These are phyloP conservation scores for Apomyelois bistriatella DNA, from an alignment of 2,888 invertebrate genomes.

Conservation along the genomic window DNA sequence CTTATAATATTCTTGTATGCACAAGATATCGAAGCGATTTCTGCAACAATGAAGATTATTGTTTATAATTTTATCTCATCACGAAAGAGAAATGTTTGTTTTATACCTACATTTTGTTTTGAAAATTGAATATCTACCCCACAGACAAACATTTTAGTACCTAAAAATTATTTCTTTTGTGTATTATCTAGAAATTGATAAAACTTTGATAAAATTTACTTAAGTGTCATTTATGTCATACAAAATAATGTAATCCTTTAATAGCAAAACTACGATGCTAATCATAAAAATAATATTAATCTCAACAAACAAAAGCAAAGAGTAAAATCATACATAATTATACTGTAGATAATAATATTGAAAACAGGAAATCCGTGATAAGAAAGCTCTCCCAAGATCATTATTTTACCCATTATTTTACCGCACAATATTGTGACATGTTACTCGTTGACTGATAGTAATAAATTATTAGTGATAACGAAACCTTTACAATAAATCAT, in stretches of 20 bases:
- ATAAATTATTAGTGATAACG: constrained; percentile 37
- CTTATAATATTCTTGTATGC: constrained; percentile 70
- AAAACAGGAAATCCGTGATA: constrained; percentile 45
- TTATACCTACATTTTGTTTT: neutral
- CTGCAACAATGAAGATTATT: constrained; percentile 65
- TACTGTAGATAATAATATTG: constrained; percentile 20
- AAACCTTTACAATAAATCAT: constrained; percentile 6
- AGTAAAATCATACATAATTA: neutral
- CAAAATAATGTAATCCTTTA: no score
- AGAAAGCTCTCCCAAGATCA: constrained; percentile 34
- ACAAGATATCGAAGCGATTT: constrained; percentile 71
- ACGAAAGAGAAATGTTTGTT: neutral
- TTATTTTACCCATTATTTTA: neutral
- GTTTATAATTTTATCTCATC: constrained; percentile 13
- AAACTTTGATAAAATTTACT: no score
- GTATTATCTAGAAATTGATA: no score
- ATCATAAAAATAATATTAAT: no score
- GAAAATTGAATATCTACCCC: no score
- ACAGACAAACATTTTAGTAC: no score
- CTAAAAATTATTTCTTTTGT: no score
- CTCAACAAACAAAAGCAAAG: neutral
- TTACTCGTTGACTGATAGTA: constrained; percentile 7
- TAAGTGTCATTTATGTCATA: no score
- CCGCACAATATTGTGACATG: neutral
- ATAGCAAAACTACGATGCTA: no score